phyloP scores from a whole-genome alignment of 2,113 vertebrate species.

The Oostethus manadensis region DNA sequence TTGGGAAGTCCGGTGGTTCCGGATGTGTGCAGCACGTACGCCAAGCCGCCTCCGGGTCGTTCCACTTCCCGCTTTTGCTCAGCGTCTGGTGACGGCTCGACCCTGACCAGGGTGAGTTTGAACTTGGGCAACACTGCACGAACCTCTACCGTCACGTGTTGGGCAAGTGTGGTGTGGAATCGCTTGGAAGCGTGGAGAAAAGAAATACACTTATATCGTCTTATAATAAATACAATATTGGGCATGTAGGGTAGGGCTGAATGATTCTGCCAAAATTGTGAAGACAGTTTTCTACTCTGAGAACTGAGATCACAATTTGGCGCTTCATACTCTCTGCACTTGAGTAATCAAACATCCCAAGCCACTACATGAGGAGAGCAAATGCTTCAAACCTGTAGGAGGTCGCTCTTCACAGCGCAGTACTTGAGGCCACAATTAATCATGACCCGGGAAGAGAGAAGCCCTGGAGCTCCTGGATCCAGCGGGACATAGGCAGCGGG shows the following conservation, averaged over 20 bases:
- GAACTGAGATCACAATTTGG: background rate
- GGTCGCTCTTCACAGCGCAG: conserved; percentile 80
- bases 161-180: conserved; percentile 67
- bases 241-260: no score
- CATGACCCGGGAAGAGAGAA: conserved; percentile 74
- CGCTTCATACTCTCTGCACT: background rate
- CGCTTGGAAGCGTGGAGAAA: conserved; percentile 62
- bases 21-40: conserved; percentile 89
- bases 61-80: background rate
- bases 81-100: conserved; percentile 16
- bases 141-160: conserved; percentile 47
- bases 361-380: background rate
- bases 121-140: conserved; percentile 58
- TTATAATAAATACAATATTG: background rate
- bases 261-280: no score
- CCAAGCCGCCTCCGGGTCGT: conserved; percentile 55
- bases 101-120: conserved; percentile 74
- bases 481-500: conserved; percentile 85
- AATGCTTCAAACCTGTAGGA: conserved; percentile 71
- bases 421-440: conserved; percentile 74
- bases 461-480: conserved; percentile 79
- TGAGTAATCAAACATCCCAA: background rate
- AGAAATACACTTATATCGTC: background rate
- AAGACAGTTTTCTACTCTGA: no score
- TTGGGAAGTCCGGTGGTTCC: conserved; percentile 91